Evolutionary conservation across 2,113 vertebrate species (phyloP), one percentile per base, ranked within the genome.

Genomic region (Campylomormyrus tamandua): DNA sequence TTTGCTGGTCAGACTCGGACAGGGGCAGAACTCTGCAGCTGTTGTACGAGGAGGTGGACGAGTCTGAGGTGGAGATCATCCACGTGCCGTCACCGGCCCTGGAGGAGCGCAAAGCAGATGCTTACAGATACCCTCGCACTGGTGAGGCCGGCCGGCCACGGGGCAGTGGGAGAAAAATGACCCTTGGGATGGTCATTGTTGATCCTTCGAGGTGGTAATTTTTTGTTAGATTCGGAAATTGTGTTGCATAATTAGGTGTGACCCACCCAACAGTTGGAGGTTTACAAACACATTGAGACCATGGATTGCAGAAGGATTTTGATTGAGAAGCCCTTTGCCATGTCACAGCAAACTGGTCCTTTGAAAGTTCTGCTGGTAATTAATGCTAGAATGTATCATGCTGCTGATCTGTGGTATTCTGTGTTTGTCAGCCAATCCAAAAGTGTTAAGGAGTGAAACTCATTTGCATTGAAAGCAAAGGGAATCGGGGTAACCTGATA

Each of bases 21-120:
- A 97, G 96, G 84, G 94, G 94, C 50, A 98, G 96, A 95, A 98
- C 96, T 0, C 93, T 99, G 70, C 92, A 96, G 77, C 95, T 99
- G 91, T 93, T 99, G 11, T 99, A 99, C 1, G 98, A 99, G 92
- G 98, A 99, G 89, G 98, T 99, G 39, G 98, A 99, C 42, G 98
- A 99, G 93, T 98, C 97, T 0, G 98, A 99, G 17, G 98, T 99
- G 90, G 98, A 99, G 94, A 95, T 99, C 89, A 98, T 99, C 91
- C 98, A 99, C 0, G 98, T 99, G 86, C 98, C 98, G 1, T 98
- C 98, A 15, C 98, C 98, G 0, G 98, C 98, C 0, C 94, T 99
- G 91, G 98, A 99, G 90, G 98, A 99, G 90, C 95, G 98, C 83
- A 99, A 99, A 94, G 98, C 98, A 0, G 98, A 99, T 17, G 97